Percentiles rank a stretch among this genome's conserved stretches.
Evolutionary conservation across 2,113 vertebrate species (phyloP).

Genomic region (Nothocercus julius): DNA sequence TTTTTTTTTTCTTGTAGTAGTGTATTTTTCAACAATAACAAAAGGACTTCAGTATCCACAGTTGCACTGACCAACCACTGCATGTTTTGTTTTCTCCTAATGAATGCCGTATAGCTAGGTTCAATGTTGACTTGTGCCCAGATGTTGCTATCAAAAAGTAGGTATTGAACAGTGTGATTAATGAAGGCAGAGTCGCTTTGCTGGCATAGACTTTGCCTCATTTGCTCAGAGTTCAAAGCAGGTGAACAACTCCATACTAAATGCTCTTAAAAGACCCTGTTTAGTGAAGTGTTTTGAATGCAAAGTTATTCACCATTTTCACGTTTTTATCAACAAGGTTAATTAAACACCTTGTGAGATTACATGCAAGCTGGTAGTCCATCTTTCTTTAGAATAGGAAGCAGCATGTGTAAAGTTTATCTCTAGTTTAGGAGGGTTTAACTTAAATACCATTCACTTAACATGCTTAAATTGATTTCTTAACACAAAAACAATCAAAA

Average conservation of each 20-base stretch:
- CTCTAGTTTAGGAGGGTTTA: conserved; percentile 5
- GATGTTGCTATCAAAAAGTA: neutral
- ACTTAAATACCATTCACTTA: conserved; percentile 10
- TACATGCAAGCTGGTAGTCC: neutral
- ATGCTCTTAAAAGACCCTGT: conserved; percentile 3
- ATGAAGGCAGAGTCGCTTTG: conserved; percentile 33
- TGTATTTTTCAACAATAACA: neutral
- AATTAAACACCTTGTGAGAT: conserved; percentile 42
- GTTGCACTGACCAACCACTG: neutral
- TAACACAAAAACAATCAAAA: neutral
- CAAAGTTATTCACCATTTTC: conserved; percentile 30
- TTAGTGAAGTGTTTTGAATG: conserved; percentile 29
- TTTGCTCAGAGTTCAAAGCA: conserved; percentile 49
- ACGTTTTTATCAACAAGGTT: conserved; percentile 61
- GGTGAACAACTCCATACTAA: neutral
- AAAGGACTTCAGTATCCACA: neutral
- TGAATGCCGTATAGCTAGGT: neutral
- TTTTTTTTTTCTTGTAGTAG: neutral
- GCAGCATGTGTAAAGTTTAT: neutral
- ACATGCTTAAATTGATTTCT: neutral
- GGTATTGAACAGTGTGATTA: conserved; percentile 35
- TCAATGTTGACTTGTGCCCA: neutral
- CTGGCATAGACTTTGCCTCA: conserved; percentile 18
- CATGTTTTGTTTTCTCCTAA: neutral
- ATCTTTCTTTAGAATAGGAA: conserved; percentile 21